Evolutionary conservation across 2,113 vertebrate genomes (phyloP).

Genomic region (Haplochromis burtoni): DNA sequence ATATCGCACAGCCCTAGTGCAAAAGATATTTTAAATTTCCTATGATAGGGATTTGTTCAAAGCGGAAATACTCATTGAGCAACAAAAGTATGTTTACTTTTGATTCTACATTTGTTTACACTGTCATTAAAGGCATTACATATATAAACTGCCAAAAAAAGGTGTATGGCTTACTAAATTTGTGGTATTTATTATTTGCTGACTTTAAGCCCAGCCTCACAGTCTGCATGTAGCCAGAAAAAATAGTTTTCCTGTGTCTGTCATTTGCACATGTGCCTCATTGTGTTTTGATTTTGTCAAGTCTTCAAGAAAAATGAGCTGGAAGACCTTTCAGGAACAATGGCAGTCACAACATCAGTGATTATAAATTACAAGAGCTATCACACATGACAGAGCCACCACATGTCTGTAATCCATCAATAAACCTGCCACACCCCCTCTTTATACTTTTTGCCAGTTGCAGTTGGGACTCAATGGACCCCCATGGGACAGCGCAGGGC

Average conservation of each 20-base stretch:
- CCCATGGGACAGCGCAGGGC: background rate
- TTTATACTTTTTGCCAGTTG: constrained; percentile 2
- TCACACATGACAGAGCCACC: constrained; percentile 7
- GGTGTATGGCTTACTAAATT: background rate
- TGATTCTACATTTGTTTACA: background rate
- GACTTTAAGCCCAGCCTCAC: background rate
- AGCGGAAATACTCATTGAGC: background rate
- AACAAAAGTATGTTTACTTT: background rate
- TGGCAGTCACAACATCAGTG: background rate
- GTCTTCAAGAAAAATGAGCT: background rate
- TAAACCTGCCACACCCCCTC: background rate
- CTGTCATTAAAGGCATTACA: background rate
- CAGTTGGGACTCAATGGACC: background rate
- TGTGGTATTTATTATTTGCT: background rate
- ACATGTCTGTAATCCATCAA: constrained; percentile 30
- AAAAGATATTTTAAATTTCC: background rate
- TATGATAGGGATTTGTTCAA: background rate
- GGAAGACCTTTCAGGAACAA: background rate
- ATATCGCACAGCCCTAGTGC: background rate
- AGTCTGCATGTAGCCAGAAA: background rate
- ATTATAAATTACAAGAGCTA: background rate
- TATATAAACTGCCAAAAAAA: too few species aligned
- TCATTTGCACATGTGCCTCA: background rate
- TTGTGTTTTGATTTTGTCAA: background rate
- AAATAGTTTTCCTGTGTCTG: background rate